Evolutionary conservation across 2,113 vertebrate species (phyloP), one percentile per base, ranked within the genome.

Genomic region (Sylvia atricapilla): DNA sequence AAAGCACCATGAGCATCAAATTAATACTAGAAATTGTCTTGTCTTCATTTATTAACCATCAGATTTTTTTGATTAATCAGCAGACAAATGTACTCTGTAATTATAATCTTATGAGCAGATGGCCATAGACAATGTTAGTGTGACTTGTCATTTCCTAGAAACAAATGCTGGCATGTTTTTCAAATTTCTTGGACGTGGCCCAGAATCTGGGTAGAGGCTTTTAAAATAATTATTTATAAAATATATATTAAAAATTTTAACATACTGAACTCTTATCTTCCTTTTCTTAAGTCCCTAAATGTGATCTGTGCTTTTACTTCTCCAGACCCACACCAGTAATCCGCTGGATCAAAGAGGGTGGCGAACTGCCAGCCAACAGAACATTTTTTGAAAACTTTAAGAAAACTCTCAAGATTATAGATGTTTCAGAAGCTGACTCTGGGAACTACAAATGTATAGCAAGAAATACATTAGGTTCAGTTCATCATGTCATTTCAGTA

Each of bases 401-500:
- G 92, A 99, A 99, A 98, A 99, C 98, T 10, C 98, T 99, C 41
- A 98, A 98, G 77, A 99, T 99, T 31, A 81, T 87, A 87, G 98
- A 98, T 37, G 98, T 99, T 94, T 99, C 99, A 3, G 99, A 99
- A 94, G 98, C 98, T 8, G 99, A 99, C 62, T 98, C 98, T 17
- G 99, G 99, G 50, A 98, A 98, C 59, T 99, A 99, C 96, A 99
- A 98, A 89, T 99, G 99, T 90, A 97, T 97, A 56, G 99, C 98
- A 69, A 98, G 94, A 95, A 99, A 99, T 96, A 20, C 12, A 5
- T 87, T 98, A 25, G 99, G 98, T 97, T 97, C 96, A 4, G 96
- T 95, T 89, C 98, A 99, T 91, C 99, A 99, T 87, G 98, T 97
- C 84, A 99, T 99, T 97, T 98, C 95, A 23, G 98, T 99, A 69